Evolutionary conservation across 1,140 invertebrate genomes (phyloP).

Genomic region (Neodiprion virginianus): DNA sequence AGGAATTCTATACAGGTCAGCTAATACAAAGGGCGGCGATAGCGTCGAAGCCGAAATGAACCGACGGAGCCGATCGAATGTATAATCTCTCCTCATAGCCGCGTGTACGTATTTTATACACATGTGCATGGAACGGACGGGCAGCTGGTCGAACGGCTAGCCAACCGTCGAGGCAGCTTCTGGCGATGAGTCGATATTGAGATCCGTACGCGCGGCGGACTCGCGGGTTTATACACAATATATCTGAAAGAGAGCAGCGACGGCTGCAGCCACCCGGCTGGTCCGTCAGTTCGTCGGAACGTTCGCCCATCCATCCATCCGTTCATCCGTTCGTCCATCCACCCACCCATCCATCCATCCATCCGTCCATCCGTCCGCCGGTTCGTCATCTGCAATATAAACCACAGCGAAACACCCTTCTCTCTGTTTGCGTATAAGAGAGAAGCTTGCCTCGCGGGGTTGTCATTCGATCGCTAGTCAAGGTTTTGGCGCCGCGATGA

Average conservation of each 20-base stretch:
- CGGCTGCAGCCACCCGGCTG: not conserved
- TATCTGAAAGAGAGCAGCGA: not conserved
- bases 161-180: no score
- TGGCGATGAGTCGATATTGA: not conserved
- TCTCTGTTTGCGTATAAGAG: not conserved
- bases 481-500: not conserved
- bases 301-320: not conserved
- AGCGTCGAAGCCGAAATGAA: not conserved
- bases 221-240: not conserved
- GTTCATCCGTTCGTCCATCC: not conserved
- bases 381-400: not conserved
- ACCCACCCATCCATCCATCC: not conserved
- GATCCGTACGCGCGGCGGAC: not conserved
- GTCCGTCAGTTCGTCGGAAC: no score
- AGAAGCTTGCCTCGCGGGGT: not conserved
- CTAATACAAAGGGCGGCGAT: not conserved
- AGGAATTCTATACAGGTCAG: not conserved
- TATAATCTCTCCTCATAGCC: not conserved
- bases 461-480: conserved; percentile 1
- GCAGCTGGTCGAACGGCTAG: no score
- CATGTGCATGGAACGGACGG: no score
- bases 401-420: conserved; percentile 3
- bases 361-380: not conserved
- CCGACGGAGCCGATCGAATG: not conserved
- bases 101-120: no score